Base-by-base conservation (phyloP, 2,113 vertebrate species). In the Elachura formosa region DNA sequence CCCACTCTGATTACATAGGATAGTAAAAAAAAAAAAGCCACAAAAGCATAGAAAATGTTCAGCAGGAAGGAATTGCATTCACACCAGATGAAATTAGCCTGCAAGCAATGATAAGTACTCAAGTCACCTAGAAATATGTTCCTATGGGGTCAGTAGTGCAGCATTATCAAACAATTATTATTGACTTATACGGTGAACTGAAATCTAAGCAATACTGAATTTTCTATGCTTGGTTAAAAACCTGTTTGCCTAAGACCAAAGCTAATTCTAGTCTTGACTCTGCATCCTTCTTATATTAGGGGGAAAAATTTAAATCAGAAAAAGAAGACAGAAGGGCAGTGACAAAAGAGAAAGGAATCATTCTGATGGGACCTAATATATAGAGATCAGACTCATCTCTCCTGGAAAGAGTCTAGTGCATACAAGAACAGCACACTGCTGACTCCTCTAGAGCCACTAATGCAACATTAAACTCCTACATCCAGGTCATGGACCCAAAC, bases 261-360 rank as follows among this genome's bases (percentile, higher is more conserved):
- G 43, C 26, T 75, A 89, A 75, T 76, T 12, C 13, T 33, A 67
- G 21, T 9, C 3, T 82, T 85, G 56, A 71, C 59, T 79, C 40
- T 88, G 5, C n/a, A 59, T n/a, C 19, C 24, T 82, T 45, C 14
- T 69, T 46, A 26, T 28, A 20, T 43, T n/a, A 45, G 38, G 12
- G 11, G 55, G 38, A 41, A 34, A 13, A 28, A 2, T 6, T 4
- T 11, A 55, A 45, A 29, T 9, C 6, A 41, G 29, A 23, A 17
- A 45, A 34, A 33, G 17, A n/a, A 2, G 1, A 1, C 5, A 7
- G 7, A 58, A 4, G 1, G 5, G 3, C 3, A 43, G 4, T 41
- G 19, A 15, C 11, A 64, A 87, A 84, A 46, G 1, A 46, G 6
- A 86, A 88, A 40, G 7, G 8, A 91, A 29, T 71, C n/a, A 49